Conservation (phyloP, 1,140 invertebrate genomes). For the Kradibia gibbosae region DNA sequence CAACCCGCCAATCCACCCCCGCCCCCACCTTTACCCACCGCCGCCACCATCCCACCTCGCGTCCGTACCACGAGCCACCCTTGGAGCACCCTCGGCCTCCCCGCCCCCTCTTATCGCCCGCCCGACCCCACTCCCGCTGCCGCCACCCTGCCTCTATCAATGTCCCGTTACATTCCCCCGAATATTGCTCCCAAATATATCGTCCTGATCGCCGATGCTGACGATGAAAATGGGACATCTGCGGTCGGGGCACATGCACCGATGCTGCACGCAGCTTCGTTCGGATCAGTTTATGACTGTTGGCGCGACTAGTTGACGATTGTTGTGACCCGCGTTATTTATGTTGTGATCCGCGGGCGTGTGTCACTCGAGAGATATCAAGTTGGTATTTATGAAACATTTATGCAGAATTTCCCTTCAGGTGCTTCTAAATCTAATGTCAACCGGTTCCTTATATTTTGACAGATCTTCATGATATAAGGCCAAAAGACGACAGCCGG, state of each 20-base stretch:
- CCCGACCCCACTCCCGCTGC: too few species aligned
- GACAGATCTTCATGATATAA: too few species aligned
- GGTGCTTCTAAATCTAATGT: not conserved
- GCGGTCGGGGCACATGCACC: constrained; percentile 6
- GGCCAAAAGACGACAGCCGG: too few species aligned
- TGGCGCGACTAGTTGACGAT: not conserved
- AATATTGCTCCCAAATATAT: constrained; percentile 50
- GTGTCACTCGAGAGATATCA: not conserved
- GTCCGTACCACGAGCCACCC: too few species aligned
- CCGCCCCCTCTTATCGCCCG: too few species aligned
- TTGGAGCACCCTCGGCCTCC: too few species aligned
- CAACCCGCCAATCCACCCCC: too few species aligned
- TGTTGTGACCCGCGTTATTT: not conserved
- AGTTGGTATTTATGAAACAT: not conserved
- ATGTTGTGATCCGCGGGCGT: not conserved
- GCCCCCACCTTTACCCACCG: too few species aligned
- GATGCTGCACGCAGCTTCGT: not conserved
- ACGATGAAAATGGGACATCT: constrained; percentile 41
- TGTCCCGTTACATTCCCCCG: constrained; percentile 32
- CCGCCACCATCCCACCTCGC: too few species aligned
- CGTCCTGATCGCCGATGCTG: constrained; percentile 36
- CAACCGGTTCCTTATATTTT: not conserved
- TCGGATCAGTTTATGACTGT: not conserved
- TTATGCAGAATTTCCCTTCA: not conserved
- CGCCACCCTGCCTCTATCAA: constrained; percentile 35